Evolutionary conservation across 2,113 vertebrate species (phyloP), one percentile per base, ranked within the genome.

Genomic region (Actinemys pallida): DNA sequence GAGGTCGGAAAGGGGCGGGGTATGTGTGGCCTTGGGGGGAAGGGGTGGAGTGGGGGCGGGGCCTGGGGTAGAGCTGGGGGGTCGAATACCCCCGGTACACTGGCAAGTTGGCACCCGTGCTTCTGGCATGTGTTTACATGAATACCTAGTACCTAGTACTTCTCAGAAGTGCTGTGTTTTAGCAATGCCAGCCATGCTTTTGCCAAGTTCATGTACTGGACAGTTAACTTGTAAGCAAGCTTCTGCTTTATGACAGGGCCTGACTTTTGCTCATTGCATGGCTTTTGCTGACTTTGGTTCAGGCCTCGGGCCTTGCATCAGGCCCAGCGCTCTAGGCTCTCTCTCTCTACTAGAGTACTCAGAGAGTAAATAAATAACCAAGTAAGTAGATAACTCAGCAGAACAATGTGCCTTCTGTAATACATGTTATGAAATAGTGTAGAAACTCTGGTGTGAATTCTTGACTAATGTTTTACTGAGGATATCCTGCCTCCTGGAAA

Each of bases 381-480:
- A 94, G n/a, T 78, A 83, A 90, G 88, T 65, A 65, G 88, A 88
- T 86, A 94, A 31, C 14, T 35, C 65, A 82, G 50, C 56, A 86
- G 59, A 96, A 93, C 53, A 54, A 17, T 27, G 35, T 45, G 42
- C 39, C 69, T 27, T 47, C 0, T 3, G 88, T 65, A 54, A 49
- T 1, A 25, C n/a, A 57, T 90, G 54, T 89, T n/a, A 80, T 35
- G 84, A 96, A 97, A 94, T 9, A 91, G 78, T 27, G 88, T 54
- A 65, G 86, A 95, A 92, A 92, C 39, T 13, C 35, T 52, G 0
- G 65, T 92, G 85, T n/a, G 90, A 92, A 0, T 81, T 49, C 22
- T 90, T 94, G 52, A 45, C 52, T 1, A 45, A 13, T 35, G 35
- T 42, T 22, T 88, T 69, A 52, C 3, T 0, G 5, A 96, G 93